Evolutionary conservation across 92 coral and sea anemone species (phyloP).

Genomic region (Blastomussa wellsi): DNA sequence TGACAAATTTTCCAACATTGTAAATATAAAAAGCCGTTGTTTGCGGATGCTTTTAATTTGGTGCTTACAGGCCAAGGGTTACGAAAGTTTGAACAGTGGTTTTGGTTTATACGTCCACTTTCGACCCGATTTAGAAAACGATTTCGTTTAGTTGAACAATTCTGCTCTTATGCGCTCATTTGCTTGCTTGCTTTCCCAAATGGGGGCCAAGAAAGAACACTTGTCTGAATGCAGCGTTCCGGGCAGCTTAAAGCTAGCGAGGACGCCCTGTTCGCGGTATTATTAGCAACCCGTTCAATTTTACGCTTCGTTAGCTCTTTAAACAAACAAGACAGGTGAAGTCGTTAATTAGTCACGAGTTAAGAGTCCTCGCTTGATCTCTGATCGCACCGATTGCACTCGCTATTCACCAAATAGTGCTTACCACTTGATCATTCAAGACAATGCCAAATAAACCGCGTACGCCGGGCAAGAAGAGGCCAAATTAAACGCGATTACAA

Average conservation of each 20-base stretch:
- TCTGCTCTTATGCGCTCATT: constrained; percentile 6
- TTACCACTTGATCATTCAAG: neutral
- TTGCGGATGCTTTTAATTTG: neutral
- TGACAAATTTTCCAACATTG: neutral
- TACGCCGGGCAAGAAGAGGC: neutral
- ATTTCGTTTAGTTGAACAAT: neutral
- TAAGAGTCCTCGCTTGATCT: constrained; percentile 37
- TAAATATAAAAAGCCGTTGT: neutral
- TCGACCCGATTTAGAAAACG: neutral
- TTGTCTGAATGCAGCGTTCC: neutral
- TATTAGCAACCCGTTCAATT: constrained; percentile 19
- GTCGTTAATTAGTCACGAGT: constrained; percentile 41
- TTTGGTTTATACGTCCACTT: neutral
- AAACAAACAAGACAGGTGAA: constrained; percentile 25
- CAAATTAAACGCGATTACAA: neutral
- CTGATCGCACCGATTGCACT: constrained; percentile 40
- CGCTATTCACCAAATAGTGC: neutral
- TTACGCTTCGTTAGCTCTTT: constrained; percentile 41
- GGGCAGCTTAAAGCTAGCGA: neutral
- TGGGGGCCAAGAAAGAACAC: neutral
- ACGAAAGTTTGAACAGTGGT: neutral
- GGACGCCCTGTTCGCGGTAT: constrained; percentile 9
- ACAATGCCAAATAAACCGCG: neutral
- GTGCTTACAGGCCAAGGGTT: neutral
- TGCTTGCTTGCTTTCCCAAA: neutral